Evolutionary conservation across 2,888 invertebrate genomes (phyloP).

Genomic region (Drosophila prolongata): DNA sequence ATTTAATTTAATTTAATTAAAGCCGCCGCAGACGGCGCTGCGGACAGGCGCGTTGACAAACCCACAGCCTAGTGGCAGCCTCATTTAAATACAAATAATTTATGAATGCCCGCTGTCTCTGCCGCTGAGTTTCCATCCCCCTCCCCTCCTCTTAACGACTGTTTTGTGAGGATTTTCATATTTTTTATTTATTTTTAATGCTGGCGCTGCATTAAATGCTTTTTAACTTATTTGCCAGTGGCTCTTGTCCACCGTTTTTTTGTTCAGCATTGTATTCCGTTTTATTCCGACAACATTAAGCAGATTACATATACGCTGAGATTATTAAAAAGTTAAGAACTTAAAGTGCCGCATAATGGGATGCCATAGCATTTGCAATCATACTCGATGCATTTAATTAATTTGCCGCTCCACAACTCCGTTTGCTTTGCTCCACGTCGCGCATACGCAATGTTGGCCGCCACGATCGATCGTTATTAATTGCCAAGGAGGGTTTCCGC

Average conservation of each 20-base stretch:
- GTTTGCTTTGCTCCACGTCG: constrained; percentile 26
- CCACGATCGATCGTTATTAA: constrained; percentile 51
- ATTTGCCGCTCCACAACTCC: constrained; percentile 33
- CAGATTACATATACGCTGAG: constrained; percentile 39
- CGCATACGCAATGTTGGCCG: constrained; percentile 48
- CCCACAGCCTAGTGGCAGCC: constrained; percentile 45
- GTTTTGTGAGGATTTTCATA: constrained; percentile 44
- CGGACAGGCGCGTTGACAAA: constrained; percentile 38
- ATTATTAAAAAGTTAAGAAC: constrained; percentile 75
- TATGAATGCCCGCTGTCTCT: constrained; percentile 47
- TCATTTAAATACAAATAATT: constrained; percentile 53
- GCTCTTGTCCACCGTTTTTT: constrained; percentile 9
- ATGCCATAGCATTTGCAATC: constrained; percentile 69
- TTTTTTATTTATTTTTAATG: constrained; percentile 53
- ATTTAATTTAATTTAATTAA: constrained; percentile 43
- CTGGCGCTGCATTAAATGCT: constrained; percentile 46
- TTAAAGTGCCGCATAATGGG: constrained; percentile 63
- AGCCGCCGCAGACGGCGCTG: constrained; percentile 28
- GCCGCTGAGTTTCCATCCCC: background rate
- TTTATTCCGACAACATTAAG: constrained; percentile 46
- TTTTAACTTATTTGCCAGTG: constrained; percentile 45
- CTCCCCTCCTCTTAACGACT: constrained; percentile 8
- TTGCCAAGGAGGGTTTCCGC: constrained; percentile 44
- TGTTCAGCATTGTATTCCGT: constrained; percentile 22
- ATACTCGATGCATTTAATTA: constrained; percentile 67